A percentile compares a stretch with the other conserved stretches of the same genome.
Evolutionary conservation across 1,140 invertebrate genomes (phyloP).

Genomic region (Aplysia californica): DNA sequence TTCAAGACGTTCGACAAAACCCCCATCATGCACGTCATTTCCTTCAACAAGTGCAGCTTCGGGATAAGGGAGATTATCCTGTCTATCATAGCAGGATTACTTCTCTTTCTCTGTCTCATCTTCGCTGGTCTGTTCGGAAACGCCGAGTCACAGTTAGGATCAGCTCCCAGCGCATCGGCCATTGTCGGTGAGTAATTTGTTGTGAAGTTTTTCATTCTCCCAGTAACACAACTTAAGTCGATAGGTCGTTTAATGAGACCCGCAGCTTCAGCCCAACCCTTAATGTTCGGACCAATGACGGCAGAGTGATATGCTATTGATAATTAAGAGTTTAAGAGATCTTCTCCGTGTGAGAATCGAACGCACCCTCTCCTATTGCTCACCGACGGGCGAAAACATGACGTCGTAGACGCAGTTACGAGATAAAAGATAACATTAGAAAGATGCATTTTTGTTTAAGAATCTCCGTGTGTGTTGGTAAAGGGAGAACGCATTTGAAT

Average conservation of each 20-base stretch:
- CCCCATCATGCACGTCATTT: slow-evolving; percentile 21
- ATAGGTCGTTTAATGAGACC: not conserved
- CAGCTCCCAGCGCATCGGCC: not conserved
- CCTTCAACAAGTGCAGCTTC: not conserved
- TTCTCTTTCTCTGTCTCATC: slow-evolving; percentile 24
- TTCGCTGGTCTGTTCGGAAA: slow-evolving; percentile 31
- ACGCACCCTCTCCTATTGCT: too few relatives aligned
- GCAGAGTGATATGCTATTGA: not conserved
- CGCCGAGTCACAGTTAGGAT: not conserved
- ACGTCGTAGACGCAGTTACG: too few relatives aligned
- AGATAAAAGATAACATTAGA: too few relatives aligned
- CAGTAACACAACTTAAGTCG: not conserved
- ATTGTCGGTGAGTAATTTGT: not conserved
- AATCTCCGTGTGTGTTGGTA: too few relatives aligned
- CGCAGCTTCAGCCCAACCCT: not conserved
- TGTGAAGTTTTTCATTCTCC: not conserved
- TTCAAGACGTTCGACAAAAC: slow-evolving; percentile 35
- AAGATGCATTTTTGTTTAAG: too few relatives aligned
- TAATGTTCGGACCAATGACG: not conserved
- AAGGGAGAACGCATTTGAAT: too few relatives aligned
- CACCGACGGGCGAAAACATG: too few relatives aligned
- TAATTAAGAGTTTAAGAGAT: too few relatives aligned
- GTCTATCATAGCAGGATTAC: not conserved
- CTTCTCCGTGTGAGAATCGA: too few relatives aligned
- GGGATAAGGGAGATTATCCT: slow-evolving; percentile 32